These are phyloP conservation scores for Laupala kohalensis DNA, from an alignment of 1,140 invertebrate species.

Conservation along the genomic window DNA sequence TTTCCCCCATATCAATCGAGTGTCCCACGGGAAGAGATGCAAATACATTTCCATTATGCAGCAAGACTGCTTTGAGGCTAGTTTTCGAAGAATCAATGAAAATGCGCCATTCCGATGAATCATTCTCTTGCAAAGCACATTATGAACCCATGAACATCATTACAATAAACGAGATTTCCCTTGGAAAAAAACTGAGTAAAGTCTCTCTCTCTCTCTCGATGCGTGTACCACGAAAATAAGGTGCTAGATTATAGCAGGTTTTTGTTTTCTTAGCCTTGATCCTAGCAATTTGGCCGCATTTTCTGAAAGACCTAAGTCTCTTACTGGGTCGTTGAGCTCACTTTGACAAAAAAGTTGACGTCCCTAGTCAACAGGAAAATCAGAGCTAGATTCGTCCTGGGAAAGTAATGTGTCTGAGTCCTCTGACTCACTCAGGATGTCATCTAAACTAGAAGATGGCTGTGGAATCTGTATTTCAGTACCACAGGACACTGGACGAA, in stretches of 20 bases:
- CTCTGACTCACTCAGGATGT: background rate
- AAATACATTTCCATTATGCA: constrained; percentile 17
- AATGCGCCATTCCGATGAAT: constrained; percentile 14
- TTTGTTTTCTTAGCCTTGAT: constrained; percentile 12
- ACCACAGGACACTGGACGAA: background rate
- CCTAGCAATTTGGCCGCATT: constrained; percentile 12
- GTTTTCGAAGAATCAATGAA: constrained; percentile 19
- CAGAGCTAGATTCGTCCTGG: background rate
- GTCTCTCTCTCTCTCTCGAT: constrained; percentile 12
- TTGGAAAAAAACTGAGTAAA: constrained; percentile 12
- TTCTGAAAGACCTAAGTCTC: constrained; percentile 4
- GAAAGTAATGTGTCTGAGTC: background rate
- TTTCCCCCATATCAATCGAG: constrained; percentile 1
- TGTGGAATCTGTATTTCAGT: constrained; percentile 3
- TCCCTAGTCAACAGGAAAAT: background rate
- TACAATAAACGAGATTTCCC: constrained; percentile 14
- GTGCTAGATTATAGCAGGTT: constrained; percentile 12
- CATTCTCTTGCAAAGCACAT: constrained; percentile 20
- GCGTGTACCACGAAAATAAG: constrained; percentile 12
- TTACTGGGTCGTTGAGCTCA: background rate
- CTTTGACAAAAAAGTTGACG: constrained; percentile 4
- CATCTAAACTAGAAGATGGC: background rate
- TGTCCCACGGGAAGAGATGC: constrained; percentile 11
- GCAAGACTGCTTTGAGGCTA: constrained; percentile 17
- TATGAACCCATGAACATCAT: constrained; percentile 13